A percentile compares a stretch with the other conserved stretches of the same genome.
These are phyloP conservation scores for Stichopus horrens DNA, from an alignment of 53 echinoderm and acorn worm genomes.

Conservation along the genomic window DNA sequence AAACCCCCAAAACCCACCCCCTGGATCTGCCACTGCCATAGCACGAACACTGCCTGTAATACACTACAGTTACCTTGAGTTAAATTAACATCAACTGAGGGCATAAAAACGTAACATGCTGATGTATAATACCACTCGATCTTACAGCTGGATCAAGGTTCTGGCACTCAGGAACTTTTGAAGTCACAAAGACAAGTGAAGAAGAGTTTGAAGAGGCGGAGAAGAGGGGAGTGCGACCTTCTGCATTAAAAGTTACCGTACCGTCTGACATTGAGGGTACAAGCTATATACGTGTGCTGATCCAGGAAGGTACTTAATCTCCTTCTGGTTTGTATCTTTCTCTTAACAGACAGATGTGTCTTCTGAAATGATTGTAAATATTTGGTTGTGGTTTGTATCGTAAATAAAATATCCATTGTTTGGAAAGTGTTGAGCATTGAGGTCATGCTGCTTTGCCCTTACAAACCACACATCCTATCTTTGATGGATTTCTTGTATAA, in stretches of 20 bases:
- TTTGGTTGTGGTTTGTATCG: not conserved
- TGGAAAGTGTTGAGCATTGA: too few species aligned
- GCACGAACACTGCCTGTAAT: too few species aligned
- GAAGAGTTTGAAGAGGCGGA: conserved; percentile 65
- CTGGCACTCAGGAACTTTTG: conserved; percentile 96
- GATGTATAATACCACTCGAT: not conserved
- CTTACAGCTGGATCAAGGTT: conserved; percentile 89
- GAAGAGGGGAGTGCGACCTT: conserved; percentile 55
- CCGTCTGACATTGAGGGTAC: conserved; percentile 92
- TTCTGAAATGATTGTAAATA: not conserved
- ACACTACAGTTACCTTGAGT: too few species aligned
- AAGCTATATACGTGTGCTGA: conserved; percentile 84
- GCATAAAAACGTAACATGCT: too few species aligned
- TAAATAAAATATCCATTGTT: too few species aligned
- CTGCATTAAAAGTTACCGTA: conserved; percentile 76
- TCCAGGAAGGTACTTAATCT: conserved; percentile 72
- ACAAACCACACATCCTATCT: too few species aligned
- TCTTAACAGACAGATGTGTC: not conserved
- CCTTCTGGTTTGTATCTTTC: conserved; percentile 9
- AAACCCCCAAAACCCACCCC: too few species aligned
- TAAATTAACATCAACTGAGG: too few species aligned
- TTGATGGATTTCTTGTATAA: too few species aligned
- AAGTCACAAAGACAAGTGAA: conserved; percentile 85
- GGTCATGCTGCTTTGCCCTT: too few species aligned
- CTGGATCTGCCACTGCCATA: too few species aligned